Conservation (phyloP, 2,888 invertebrate genomes). For the Cephus nigrinus region DNA sequence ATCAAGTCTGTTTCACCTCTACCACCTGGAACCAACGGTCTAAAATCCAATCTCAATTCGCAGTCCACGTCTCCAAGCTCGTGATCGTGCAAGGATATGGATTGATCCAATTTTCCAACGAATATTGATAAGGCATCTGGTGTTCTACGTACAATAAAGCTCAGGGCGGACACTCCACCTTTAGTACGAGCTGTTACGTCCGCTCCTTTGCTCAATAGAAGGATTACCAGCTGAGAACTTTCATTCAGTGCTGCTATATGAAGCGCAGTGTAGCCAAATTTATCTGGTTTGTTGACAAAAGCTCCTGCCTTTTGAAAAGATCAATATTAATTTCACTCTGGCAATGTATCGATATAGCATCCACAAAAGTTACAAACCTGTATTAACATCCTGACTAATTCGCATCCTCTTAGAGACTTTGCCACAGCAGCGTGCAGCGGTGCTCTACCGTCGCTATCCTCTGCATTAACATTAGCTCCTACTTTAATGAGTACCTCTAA, state of each 20-base stretch:
- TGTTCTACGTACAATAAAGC: constrained; percentile 85
- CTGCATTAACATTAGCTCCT: constrained; percentile 74
- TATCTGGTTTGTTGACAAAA: constrained; percentile 80
- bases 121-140: constrained; percentile 83
- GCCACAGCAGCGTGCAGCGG: constrained; percentile 86
- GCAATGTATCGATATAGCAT: neutral
- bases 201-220: constrained; percentile 81
- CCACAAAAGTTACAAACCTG: constrained; percentile 40
- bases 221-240: constrained; percentile 79
- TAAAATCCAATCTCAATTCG: constrained; percentile 78
- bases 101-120: constrained; percentile 77
- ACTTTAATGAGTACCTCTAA: constrained; percentile 77
- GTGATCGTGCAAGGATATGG: constrained; percentile 83
- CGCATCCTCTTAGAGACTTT: constrained; percentile 69
- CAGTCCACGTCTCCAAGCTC: constrained; percentile 89
- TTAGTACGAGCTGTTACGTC: constrained; percentile 85
- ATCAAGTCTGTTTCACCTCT: constrained; percentile 68
- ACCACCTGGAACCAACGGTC: constrained; percentile 62
- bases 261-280: constrained; percentile 85
- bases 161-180: constrained; percentile 82
- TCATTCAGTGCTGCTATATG: constrained; percentile 88
- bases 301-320: constrained; percentile 72
- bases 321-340: neutral
- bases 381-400: constrained; percentile 53
- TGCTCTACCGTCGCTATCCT: constrained; percentile 80